Conservation (phyloP, 2,888 invertebrate genomes). For the Junonia oenone region DNA sequence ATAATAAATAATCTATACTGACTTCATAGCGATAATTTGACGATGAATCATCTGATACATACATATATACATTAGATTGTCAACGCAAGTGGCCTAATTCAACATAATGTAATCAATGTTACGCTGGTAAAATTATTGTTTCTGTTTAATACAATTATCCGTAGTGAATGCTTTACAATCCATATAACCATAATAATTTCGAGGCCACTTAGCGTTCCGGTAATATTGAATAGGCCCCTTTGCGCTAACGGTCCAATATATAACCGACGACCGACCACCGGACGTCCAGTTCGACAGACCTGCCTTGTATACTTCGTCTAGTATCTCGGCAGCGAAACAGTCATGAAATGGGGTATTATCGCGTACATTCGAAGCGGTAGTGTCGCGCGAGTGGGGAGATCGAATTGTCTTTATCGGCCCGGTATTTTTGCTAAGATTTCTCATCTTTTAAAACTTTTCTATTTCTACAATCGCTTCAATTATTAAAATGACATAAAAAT, state of each 20-base stretch:
- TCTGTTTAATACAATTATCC: constrained; percentile 14
- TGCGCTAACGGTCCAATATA: constrained; percentile 27
- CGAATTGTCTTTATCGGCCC: background rate
- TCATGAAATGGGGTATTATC: constrained; percentile 4
- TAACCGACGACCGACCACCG: constrained; percentile 10
- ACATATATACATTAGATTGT: constrained; percentile 24
- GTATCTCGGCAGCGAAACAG: constrained; percentile 22
- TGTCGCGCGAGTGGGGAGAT: constrained; percentile 10
- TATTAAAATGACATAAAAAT: no score
- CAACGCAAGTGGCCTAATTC: constrained; percentile 35
- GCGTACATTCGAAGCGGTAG: background rate
- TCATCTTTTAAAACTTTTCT: background rate
- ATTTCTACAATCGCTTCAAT: background rate
- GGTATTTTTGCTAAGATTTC: background rate
- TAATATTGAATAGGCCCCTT: constrained; percentile 29
- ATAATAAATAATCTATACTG: background rate
- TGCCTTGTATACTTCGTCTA: constrained; percentile 33
- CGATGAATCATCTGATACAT: constrained; percentile 30
- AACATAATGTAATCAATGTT: constrained; percentile 21
- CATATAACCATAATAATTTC: background rate
- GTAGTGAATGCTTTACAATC: constrained; percentile 19
- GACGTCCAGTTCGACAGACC: constrained; percentile 18
- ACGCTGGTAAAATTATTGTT: constrained; percentile 21
- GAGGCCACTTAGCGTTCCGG: constrained; percentile 27
- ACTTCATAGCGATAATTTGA: constrained; percentile 27